Evolutionary conservation across 2,797 vertebrate genomes (phyloP).

Genomic region (Limnodromus scolopaceus): DNA sequence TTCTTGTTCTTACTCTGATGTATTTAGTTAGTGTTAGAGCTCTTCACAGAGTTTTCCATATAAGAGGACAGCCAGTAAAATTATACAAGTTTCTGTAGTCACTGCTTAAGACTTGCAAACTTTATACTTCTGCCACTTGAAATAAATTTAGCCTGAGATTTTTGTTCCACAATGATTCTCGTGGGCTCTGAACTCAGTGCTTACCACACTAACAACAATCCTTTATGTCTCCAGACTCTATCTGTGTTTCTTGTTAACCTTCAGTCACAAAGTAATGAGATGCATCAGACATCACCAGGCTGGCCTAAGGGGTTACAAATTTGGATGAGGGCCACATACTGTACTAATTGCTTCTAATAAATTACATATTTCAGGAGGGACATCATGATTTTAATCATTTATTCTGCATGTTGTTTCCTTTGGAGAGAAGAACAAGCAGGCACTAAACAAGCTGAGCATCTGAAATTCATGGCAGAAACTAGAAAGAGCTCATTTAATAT

Average conservation of each 20-base stretch:
- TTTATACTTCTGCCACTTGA: background rate
- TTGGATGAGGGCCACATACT: conserved; percentile 61
- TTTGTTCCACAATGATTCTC: background rate
- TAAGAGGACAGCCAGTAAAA: background rate
- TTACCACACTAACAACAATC: conserved; percentile 12
- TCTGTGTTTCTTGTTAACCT: conserved; percentile 3
- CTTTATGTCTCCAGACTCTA: conserved; percentile 36
- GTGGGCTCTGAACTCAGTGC: background rate
- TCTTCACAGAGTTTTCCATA: background rate
- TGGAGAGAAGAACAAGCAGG: conserved; percentile 46
- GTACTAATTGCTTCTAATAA: conserved; percentile 72
- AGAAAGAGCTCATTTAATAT: conserved; percentile 55
- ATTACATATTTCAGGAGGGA: conserved; percentile 69
- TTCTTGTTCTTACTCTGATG: background rate
- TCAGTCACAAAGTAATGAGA: conserved; percentile 63
- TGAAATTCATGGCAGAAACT: conserved; percentile 56
- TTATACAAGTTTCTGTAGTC: background rate
- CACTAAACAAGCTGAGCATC: conserved; percentile 33
- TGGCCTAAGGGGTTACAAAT: conserved; percentile 66
- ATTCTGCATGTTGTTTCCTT: conserved; percentile 67
- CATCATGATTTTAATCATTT: conserved; percentile 69
- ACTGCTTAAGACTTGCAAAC: background rate
- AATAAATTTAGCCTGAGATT: conserved; percentile 8
- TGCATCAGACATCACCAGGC: conserved; percentile 40
- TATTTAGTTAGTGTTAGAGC: background rate